A percentile compares a stretch with the other conserved stretches of the same genome.
Conservation (phyloP, 2,888 invertebrate genomes). For the Luperina testacea region DNA sequence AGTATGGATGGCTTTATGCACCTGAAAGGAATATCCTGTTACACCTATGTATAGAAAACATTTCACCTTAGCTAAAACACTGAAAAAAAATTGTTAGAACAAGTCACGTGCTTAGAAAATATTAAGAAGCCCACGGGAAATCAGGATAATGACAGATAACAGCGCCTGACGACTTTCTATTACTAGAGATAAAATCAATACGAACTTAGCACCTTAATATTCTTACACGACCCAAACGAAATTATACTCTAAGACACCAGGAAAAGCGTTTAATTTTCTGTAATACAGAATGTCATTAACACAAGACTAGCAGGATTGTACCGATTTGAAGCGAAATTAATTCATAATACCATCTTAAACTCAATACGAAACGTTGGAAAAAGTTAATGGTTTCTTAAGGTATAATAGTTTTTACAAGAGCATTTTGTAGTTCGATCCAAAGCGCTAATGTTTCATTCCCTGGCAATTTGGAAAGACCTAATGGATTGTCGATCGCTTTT, state of each 20-base stretch:
- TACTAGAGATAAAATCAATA: conserved; percentile 62
- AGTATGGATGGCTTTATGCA: not conserved
- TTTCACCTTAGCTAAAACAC: too few species aligned
- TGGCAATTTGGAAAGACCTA: conserved; percentile 12
- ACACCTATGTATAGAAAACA: not conserved
- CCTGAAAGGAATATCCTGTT: not conserved
- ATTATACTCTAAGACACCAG: not conserved
- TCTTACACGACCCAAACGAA: conserved; percentile 2
- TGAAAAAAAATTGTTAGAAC: not conserved
- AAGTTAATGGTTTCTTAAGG: conserved; percentile 49
- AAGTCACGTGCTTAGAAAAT: conserved; percentile 31
- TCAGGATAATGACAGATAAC: conserved; percentile 51
- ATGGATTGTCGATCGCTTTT: conserved; percentile 17
- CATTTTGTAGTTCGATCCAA: conserved; percentile 20
- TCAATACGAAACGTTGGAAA: conserved; percentile 41
- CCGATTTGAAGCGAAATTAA: conserved; percentile 56
- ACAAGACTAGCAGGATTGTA: conserved; percentile 33
- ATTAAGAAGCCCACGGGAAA: conserved; percentile 57
- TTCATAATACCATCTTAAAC: conserved; percentile 57
- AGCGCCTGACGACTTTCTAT: conserved; percentile 41
- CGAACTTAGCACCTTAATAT: conserved; percentile 56
- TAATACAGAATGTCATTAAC: conserved; percentile 48
- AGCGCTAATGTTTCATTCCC: conserved; percentile 18
- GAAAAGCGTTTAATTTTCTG: conserved; percentile 23
- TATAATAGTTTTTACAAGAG: conserved; percentile 41